These are phyloP conservation scores for Aphelenchoides fujianensis DNA, from an alignment of 1,140 invertebrate species.

Conservation along the genomic window DNA sequence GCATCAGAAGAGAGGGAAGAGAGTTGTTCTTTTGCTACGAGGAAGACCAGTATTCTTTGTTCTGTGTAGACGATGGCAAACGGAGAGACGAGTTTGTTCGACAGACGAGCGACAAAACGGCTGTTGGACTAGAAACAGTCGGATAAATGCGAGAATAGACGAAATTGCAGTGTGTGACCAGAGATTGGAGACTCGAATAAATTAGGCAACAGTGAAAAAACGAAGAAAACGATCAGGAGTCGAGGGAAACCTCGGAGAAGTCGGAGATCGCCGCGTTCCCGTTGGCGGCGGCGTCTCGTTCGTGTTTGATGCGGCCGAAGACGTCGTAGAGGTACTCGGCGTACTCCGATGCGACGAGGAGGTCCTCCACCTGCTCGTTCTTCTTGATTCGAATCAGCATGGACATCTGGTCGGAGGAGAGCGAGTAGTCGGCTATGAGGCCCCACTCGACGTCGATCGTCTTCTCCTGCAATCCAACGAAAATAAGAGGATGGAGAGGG, in stretches of 20 bases:
- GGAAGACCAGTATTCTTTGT: neutral
- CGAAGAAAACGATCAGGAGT: neutral
- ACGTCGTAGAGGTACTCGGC: constrained; percentile 45
- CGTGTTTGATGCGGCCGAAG: constrained; percentile 37
- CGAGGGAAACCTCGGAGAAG: neutral
- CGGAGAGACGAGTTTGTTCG: neutral
- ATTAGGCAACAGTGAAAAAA: neutral
- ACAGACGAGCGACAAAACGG: neutral
- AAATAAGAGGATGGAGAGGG: neutral
- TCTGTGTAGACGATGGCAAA: neutral
- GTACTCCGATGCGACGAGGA: constrained; percentile 34
- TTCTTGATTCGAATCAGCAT: constrained; percentile 14
- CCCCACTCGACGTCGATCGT: constrained; percentile 32
- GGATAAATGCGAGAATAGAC: too few species aligned
- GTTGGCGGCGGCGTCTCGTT: constrained; percentile 16
- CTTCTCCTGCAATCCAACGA: constrained; percentile 31
- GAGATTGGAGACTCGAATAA: neutral
- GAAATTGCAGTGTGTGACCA: neutral
- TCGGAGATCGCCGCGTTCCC: neutral
- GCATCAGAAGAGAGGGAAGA: too few species aligned
- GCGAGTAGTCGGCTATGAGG: constrained; percentile 23
- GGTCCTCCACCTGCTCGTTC: constrained; percentile 5
- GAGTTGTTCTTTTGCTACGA: too few species aligned
- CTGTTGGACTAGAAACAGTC: neutral
- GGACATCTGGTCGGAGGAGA: constrained; percentile 35